Conservation (phyloP, 2,113 vertebrate genomes). For the Aptenodytes patagonicus region DNA sequence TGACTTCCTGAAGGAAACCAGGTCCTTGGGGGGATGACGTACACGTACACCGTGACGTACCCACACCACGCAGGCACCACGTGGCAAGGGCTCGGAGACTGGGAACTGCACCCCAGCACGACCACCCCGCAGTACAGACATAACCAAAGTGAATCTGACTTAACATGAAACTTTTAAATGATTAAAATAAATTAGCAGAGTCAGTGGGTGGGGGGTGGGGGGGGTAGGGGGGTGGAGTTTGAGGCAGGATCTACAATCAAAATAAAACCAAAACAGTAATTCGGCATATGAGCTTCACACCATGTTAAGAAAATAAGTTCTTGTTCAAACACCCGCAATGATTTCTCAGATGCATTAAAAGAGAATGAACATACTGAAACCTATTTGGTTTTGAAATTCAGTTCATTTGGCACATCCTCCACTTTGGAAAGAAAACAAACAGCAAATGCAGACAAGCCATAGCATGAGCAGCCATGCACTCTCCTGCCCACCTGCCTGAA, state of each 20-base stretch:
- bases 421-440: conserved; percentile 2
- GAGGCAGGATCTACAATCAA: background rate
- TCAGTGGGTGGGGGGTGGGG: background rate
- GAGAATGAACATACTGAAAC: conserved; percentile 6
- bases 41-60: background rate
- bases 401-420: background rate
- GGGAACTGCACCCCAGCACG: background rate
- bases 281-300: background rate
- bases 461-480: background rate
- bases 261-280: background rate
- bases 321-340: background rate
- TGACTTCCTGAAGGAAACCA: background rate
- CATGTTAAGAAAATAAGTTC: background rate
- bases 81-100: background rate
- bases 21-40: background rate
- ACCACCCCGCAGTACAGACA: background rate
- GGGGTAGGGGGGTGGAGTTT: background rate
- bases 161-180: background rate
- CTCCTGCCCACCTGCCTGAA: background rate
- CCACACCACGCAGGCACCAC: background rate
- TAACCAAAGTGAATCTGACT: background rate
- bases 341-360: background rate
- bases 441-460: background rate
- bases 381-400: background rate
- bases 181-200: background rate